Base-by-base conservation (phyloP, 2,888 invertebrate genomes). In the Tenodera sinensis region DNA sequence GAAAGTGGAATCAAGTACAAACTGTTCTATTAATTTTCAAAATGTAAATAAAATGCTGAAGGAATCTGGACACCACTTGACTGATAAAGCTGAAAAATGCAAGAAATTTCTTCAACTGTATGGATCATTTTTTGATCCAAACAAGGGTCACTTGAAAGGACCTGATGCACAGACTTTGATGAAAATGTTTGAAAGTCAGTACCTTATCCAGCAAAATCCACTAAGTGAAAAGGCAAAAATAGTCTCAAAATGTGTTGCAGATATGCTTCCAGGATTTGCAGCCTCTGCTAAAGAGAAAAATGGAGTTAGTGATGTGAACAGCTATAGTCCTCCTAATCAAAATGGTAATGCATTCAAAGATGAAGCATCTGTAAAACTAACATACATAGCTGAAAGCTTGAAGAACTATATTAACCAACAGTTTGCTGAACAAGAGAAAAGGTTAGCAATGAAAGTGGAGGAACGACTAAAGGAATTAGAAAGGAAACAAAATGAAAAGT, bases 331-430 rank as follows among this genome's bases (percentile, higher is more conserved):
- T 85, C 90, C 90, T 86, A 89, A 89, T n/a, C 84, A 88, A 86
- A 54, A 84, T 34, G 27, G 90, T 8, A 85, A 86, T 88, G 28
- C 84, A 30, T 25, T 90, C 83, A 90, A 91, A 42, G 90, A 90
- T 83, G 71, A 82, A 8, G 89, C 83, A 81, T 83, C 91, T 27
- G 89, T 90, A 85, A 91, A 91, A 85, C 89, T 91, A 14, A 27
- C 14, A 15, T 27, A 27, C 54, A 87, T 89, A 82, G 34, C 71
- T 14, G 28, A 89, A 2, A 88, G 88, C 89, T 90, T 90, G 30
- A 90, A 92, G 90, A 89, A 90, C n/a, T 93, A 93, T 86, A 92
- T 93, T 88, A 93, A 93, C 89, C 91, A 91, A 71, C 92, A 92
- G 91, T 92, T 93, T 42, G 85, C 88, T 42, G 92, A 92, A 71